Evolutionary conservation across 2,888 invertebrate species (phyloP).

Genomic region (Galerucella calmariensis): DNA sequence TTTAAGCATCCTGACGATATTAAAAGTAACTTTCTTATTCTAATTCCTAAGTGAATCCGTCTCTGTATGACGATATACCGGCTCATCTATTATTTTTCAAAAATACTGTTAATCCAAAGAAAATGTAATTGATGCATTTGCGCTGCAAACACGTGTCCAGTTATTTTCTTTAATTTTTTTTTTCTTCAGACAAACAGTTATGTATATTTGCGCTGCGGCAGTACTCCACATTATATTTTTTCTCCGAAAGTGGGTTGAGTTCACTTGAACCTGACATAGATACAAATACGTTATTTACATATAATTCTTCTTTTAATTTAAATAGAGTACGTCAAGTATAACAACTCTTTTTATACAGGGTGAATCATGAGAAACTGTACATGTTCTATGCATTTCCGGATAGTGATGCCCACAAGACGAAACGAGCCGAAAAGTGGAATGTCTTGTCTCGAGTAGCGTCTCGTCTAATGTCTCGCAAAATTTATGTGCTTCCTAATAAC

Average conservation of each 20-base stretch:
- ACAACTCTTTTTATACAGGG: no score
- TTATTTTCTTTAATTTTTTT: neutral
- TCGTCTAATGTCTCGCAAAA: no score
- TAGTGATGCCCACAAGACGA: no score
- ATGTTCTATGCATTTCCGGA: no score
- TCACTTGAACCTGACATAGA: neutral
- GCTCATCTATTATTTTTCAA: constrained; percentile 24
- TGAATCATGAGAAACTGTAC: no score
- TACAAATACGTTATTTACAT: neutral
- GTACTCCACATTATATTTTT: constrained; percentile 5
- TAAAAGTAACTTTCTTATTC: neutral
- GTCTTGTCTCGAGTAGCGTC: no score
- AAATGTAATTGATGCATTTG: constrained; percentile 18
- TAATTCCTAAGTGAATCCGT: neutral
- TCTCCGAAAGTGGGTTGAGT: neutral
- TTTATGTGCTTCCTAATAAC: no score
- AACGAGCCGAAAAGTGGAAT: no score
- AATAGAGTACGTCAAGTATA: no score
- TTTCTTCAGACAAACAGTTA: neutral
- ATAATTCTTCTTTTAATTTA: neutral
- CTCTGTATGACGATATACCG: constrained; percentile 10
- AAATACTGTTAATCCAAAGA: constrained; percentile 36
- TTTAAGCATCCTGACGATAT: no score
- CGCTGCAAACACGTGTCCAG: constrained; percentile 1
- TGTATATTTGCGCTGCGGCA: neutral